Conservation (phyloP, 2,888 invertebrate species). For the Drosophila merina region DNA sequence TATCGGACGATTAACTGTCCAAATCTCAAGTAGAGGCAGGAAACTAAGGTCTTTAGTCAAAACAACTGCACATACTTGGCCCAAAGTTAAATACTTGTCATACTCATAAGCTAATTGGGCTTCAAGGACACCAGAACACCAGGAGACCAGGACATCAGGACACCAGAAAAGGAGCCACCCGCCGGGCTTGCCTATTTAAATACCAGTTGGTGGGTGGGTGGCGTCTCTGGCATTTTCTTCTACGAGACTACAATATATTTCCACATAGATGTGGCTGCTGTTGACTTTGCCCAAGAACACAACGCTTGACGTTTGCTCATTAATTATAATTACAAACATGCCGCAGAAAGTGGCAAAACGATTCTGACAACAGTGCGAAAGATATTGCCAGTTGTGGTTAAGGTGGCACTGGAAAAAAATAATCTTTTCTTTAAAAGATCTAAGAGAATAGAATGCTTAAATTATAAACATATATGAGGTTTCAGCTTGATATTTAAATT, state of each 20-base stretch:
- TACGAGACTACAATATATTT: conserved; percentile 4
- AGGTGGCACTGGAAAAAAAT: conserved; percentile 5
- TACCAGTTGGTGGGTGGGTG: conserved; percentile 1
- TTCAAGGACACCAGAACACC: conserved; percentile 23
- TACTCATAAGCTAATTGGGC: conserved; percentile 55
- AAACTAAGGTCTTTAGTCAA: conserved; percentile 3
- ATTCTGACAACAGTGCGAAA: conserved; percentile 12
- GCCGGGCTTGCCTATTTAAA: conserved; percentile 34
- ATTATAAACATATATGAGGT: too few species aligned
- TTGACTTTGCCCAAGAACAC: conserved; percentile 40
- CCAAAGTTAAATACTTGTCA: conserved; percentile 13
- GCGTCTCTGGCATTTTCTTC: not conserved
- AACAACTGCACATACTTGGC: conserved; percentile 8
- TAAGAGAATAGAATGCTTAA: too few species aligned
- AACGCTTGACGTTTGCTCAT: conserved; percentile 60
- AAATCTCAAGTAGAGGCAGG: not conserved
- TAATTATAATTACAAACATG: conserved; percentile 71
- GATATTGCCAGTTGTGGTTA: conserved; percentile 24
- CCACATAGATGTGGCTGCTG: conserved; percentile 23
- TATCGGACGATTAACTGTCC: conserved; percentile 6
- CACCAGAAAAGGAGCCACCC: conserved; percentile 17
- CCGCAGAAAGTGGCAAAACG: conserved; percentile 37
- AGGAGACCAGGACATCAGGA: too few species aligned
- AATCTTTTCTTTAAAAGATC: too few species aligned
- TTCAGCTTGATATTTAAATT: not conserved